Percentiles rank a stretch among this genome's conserved stretches.
These are phyloP conservation scores for Harpalus rufipes DNA, from an alignment of 2,888 invertebrate genomes.

Conservation along the genomic window DNA sequence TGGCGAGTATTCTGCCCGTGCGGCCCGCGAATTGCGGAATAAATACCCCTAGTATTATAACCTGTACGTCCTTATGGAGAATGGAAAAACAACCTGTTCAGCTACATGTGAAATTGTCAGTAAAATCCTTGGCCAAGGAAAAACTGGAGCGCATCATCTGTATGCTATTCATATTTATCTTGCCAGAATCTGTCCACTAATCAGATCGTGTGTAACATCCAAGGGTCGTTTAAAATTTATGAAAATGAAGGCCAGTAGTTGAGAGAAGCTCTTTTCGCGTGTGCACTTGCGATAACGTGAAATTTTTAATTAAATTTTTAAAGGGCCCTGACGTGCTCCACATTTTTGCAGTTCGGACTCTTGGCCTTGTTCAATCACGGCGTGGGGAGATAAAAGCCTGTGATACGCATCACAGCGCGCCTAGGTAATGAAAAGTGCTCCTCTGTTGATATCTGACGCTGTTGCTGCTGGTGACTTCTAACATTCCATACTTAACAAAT, in stretches of 20 bases:
- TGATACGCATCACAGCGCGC: constrained; percentile 48
- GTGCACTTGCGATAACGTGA: constrained; percentile 51
- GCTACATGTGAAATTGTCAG: too few relatives aligned
- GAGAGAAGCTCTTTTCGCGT: constrained; percentile 22
- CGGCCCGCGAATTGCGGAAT: too few relatives aligned
- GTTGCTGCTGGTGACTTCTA: background rate
- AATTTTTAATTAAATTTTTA: constrained; percentile 63
- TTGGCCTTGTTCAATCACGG: constrained; percentile 13
- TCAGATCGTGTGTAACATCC: constrained; percentile 39
- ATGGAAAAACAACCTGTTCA: too few relatives aligned
- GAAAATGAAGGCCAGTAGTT: constrained; percentile 53
- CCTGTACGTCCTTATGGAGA: too few relatives aligned
- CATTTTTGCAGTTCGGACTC: constrained; percentile 18
- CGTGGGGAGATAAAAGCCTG: constrained; percentile 34
- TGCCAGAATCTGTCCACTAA: background rate
- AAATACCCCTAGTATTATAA: too few relatives aligned
- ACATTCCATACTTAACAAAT: background rate
- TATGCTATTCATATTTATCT: too few relatives aligned
- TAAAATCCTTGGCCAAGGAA: too few relatives aligned
- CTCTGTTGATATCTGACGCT: constrained; percentile 13
- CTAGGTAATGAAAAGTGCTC: constrained; percentile 41
- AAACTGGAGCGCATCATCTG: too few relatives aligned
- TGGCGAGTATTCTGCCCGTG: too few relatives aligned
- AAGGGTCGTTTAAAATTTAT: constrained; percentile 49
- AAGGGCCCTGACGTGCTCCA: constrained; percentile 8